Evolutionary conservation across 2,888 invertebrate genomes (phyloP), one percentile per base, ranked within the genome.

Genomic region (Venusia cambrica): DNA sequence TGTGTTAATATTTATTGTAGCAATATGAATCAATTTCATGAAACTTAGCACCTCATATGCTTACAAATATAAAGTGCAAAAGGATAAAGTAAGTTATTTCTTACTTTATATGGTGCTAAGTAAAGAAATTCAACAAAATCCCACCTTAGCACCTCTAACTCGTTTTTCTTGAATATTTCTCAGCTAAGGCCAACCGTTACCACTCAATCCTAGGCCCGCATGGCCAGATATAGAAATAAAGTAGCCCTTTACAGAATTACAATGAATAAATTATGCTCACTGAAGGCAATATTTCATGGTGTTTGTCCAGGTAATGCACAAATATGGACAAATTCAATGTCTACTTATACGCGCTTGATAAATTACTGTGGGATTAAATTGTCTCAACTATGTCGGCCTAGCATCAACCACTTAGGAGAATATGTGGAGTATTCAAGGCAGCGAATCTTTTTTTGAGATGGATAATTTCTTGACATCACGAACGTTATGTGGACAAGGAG

Each of bases 351-450:
- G n/a, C n/a, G 20, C 28, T 12, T 15, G 18, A 39, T 42, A 48
- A 42, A 40, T 48, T 38, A 40, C 33, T 21, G 20, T 35, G 6
- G 40, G 40, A 48, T 48, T 48, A 45, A 45, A 45, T 32, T 38
- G 40, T 45, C 45, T 29, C 38, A 26, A 41, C 43, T 38, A 26
- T 43, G 43, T 28, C 2, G 7, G 14, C 25, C 15, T 11, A 9
- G 14, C 8, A 10, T 6, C 8, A 9, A 8, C 20, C 9, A 22
- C 15, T n/a, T 7, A 15, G 11, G 2, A 9, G 7, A 12, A 21
- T 6, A 6, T 21, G 5, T n/a, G 27, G 17, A 2, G 12, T 6
- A 10, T 13, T 13, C n/a, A n/a, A n/a, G n/a, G n/a, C n/a, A n/a
- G n/a, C n/a, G n/a, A n/a, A n/a, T n/a, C n/a, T n/a, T n/a, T n/a